Evolutionary conservation across 2,113 vertebrate genomes (phyloP).

Genomic region (Microtus ochrogaster): DNA sequence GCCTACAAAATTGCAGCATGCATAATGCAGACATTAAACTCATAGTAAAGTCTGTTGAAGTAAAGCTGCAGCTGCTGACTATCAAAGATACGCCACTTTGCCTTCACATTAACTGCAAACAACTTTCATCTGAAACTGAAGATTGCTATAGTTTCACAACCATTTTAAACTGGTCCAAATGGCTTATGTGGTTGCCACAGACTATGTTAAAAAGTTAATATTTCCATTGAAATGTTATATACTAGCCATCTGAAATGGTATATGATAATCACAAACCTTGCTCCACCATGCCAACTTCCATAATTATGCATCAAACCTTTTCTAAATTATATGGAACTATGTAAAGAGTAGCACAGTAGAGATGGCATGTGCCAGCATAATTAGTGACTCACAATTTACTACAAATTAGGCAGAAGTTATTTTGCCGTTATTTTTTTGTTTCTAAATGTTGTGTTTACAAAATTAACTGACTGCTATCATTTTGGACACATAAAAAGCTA

Average conservation of each 20-base stretch:
- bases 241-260: slow-evolving; percentile 12
- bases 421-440: neutral
- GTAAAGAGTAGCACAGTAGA: neutral
- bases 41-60: neutral
- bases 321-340: neutral
- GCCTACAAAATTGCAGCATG: slow-evolving; percentile 49
- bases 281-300: neutral
- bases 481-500: neutral
- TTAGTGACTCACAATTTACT: neutral
- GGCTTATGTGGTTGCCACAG: neutral
- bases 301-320: neutral
- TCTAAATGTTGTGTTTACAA: slow-evolving; percentile 31
- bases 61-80: slow-evolving; percentile 29
- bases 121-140: neutral
- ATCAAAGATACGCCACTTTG: neutral
- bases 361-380: neutral
- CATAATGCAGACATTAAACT: no score
- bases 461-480: neutral
- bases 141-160: neutral
- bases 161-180: slow-evolving; percentile 42
- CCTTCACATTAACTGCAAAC: slow-evolving; percentile 48
- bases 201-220: slow-evolving; percentile 24
- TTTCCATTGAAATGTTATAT: slow-evolving; percentile 22
- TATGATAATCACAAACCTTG: neutral
- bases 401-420: neutral